Evolutionary conservation across 2,888 invertebrate species (phyloP).

Genomic region (Volucella inflata): DNA sequence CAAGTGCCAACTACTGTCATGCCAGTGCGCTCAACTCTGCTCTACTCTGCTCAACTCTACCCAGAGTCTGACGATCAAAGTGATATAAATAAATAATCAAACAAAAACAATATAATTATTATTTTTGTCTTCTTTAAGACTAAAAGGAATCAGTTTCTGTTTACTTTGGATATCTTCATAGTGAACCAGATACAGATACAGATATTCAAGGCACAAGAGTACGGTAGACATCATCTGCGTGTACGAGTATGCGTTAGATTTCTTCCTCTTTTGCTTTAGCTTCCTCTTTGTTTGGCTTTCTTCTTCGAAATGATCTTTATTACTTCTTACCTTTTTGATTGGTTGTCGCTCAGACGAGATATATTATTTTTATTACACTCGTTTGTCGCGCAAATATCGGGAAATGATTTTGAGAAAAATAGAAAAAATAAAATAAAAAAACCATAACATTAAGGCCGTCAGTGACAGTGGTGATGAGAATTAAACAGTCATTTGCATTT

Average conservation of each 20-base stretch:
- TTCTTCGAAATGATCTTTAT: constrained; percentile 15
- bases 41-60: constrained; percentile 19
- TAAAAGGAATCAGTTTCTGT: constrained; percentile 45
- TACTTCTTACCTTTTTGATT: constrained; percentile 23
- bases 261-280: constrained; percentile 17
- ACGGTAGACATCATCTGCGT: background rate
- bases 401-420: constrained; percentile 27
- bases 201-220: background rate
- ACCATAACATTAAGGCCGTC: constrained; percentile 41
- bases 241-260: constrained; percentile 24
- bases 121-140: constrained; percentile 47
- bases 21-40: background rate
- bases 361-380: constrained; percentile 46
- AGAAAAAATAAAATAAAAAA: constrained; percentile 13
- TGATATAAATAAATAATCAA: constrained; percentile 71
- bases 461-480: constrained; percentile 37
- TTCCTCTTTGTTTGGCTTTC: constrained; percentile 30
- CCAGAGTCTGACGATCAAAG: constrained; percentile 33
- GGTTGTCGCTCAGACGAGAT: constrained; percentile 23
- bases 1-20: background rate
- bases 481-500: constrained; percentile 17
- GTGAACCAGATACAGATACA: constrained; percentile 3
- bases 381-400: constrained; percentile 45
- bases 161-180: constrained; percentile 36
- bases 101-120: constrained; percentile 68